phyloP scores from a whole-genome alignment of 2,797 vertebrate genomes.

The Eulemur rubriventer region DNA sequence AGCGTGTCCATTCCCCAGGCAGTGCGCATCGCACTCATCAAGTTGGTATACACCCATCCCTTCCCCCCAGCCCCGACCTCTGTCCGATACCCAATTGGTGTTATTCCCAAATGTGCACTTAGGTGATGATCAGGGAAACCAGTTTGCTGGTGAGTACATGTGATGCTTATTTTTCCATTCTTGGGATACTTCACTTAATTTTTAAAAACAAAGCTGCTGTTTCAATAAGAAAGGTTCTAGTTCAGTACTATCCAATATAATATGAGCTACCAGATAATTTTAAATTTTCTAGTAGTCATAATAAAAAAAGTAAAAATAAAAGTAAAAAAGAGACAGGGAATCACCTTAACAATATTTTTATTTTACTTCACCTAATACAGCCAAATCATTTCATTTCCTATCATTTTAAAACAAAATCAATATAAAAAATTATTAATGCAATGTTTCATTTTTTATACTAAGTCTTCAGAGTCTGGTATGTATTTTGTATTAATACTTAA shows the following conservation, averaged over 20 bases:
- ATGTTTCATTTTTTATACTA: neutral
- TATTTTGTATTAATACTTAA: neutral
- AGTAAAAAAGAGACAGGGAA: neutral
- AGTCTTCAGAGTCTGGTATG: neutral
- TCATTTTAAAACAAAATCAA: neutral
- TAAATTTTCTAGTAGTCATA: neutral
- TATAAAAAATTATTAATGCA: constrained; percentile 24
- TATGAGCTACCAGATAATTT: neutral
- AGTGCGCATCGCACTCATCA: too few species aligned
- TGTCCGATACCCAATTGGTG: too few species aligned
- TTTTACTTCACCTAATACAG: constrained; percentile 19
- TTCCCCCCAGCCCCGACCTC: too few species aligned
- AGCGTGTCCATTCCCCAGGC: too few species aligned
- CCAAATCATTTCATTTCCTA: constrained; percentile 6
- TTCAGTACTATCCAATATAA: neutral
- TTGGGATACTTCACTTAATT: neutral
- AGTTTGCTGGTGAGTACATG: too few species aligned
- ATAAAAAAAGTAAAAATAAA: constrained; percentile 1
- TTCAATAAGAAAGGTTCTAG: neutral
- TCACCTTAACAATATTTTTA: neutral
- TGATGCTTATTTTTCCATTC: too few species aligned
- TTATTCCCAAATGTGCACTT: too few species aligned
- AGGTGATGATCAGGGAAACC: too few species aligned
- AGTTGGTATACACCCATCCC: too few species aligned
- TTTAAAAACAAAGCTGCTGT: constrained; percentile 13